Evolutionary conservation across 2,113 vertebrate species (phyloP).

Genomic region (Mirza zaza): DNA sequence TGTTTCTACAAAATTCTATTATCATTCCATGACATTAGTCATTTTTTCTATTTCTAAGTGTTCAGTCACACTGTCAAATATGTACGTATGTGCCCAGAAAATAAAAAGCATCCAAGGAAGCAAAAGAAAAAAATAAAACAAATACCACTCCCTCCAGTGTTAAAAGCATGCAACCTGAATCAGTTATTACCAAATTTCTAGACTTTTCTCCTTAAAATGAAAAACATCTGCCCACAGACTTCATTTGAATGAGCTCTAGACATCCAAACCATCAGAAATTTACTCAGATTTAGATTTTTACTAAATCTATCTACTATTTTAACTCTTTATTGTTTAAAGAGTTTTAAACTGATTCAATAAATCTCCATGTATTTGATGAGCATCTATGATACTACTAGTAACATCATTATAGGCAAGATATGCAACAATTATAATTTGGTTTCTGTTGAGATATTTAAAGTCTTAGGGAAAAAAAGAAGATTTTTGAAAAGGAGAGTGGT

Average conservation of each 20-base stretch:
- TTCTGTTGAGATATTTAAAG: neutral
- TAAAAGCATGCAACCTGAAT: neutral
- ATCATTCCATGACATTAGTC: neutral
- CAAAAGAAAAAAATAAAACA: neutral
- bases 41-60: neutral
- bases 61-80: neutral
- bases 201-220: neutral
- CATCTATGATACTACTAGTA: no score
- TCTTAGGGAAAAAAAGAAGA: neutral
- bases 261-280: neutral
- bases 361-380: neutral
- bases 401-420: neutral
- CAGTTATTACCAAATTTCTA: neutral
- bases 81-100: neutral
- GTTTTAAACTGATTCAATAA: neutral
- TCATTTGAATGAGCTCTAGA: slow-evolving; percentile 21
- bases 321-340: neutral
- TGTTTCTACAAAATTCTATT: neutral
- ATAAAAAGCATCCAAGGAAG: neutral
- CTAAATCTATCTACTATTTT: no score
- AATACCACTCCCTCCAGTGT: neutral
- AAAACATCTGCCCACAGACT: neutral
- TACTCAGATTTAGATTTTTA: neutral
- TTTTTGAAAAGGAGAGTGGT: neutral
- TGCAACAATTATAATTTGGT: neutral